Conservation (phyloP, 2,888 invertebrate species). For the Sarcophaga rosellei region DNA sequence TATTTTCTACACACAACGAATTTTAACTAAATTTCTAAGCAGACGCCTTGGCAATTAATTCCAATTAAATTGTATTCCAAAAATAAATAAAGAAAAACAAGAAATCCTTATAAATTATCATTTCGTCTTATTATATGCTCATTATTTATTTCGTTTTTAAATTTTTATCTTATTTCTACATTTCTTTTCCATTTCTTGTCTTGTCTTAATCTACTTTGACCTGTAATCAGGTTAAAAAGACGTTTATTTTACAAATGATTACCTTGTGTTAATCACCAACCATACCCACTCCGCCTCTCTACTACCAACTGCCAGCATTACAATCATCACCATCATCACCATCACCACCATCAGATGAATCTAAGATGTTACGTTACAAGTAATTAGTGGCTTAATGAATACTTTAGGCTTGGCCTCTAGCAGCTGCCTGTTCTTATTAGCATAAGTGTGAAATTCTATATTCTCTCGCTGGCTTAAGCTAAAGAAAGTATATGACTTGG, state of each 20-base stretch:
- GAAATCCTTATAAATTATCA: not conserved
- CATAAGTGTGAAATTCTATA: slow-evolving; percentile 60
- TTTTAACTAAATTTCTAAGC: not conserved
- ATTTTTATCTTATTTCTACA: not conserved
- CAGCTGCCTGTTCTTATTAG: slow-evolving; percentile 56
- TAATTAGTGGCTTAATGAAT: slow-evolving; percentile 68
- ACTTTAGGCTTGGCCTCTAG: slow-evolving; percentile 51
- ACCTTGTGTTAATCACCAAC: slow-evolving; percentile 50
- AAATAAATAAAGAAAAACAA: no score
- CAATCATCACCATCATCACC: slow-evolving; percentile 7
- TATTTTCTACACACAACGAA: not conserved
- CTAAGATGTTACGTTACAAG: slow-evolving; percentile 64
- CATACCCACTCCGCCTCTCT: not conserved
- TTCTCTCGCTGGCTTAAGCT: not conserved
- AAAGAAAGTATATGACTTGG: slow-evolving; percentile 19
- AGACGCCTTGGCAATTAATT: slow-evolving; percentile 38
- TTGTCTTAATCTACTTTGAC: slow-evolving; percentile 52
- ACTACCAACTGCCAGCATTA: not conserved
- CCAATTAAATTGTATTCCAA: slow-evolving; percentile 32
- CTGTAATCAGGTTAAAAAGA: slow-evolving; percentile 59
- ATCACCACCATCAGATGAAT: slow-evolving; percentile 13
- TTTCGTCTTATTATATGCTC: slow-evolving; percentile 19
- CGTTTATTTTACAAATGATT: slow-evolving; percentile 65
- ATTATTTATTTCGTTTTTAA: slow-evolving; percentile 11
- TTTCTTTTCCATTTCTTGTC: slow-evolving; percentile 6